Base-by-base conservation (phyloP, 2,888 invertebrate genomes). In the Ptychoptera contaminata region DNA sequence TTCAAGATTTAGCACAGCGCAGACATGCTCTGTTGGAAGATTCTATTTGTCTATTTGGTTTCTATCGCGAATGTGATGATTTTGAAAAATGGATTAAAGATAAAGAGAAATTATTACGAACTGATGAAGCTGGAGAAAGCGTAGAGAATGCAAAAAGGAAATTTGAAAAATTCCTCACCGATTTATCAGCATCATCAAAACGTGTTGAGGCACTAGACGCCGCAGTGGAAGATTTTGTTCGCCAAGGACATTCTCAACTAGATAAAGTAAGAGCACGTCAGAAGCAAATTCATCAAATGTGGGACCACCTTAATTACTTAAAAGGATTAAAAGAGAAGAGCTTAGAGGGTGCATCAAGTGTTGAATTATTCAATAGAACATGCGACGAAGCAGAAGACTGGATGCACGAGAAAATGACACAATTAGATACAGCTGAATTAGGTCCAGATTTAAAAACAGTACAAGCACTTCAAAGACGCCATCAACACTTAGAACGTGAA, bases 21-120 rank as follows among this genome's bases (percentile, higher is more conserved):
- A 76, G 96, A 0, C 82, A 85, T 50, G 79, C 82, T 0, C 75
- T 90, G 35, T 71, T 97, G 5, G 90, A 91, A 53, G 96, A 96
- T 59, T 86, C 94, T 0, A 90, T 93, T 54, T 77, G 87, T 53
- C 68, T 96, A 46, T 94, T 86, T 67, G 83, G 83, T 44, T 94
- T 97, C 71, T 93, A 90, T 67, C 78, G 87, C 9, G 96, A 97
- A 60, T 97, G 97, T 64, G 94, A 96, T 56, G 93, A 93, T 66
- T 94, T 98, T 60, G 94, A 96, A 63, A 81, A 81, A 54, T 98
- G 97, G 96, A 92, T 96, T 65, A 84, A 82, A 55, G 96, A 96
- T 51, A 93, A 93, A 65, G 93, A 94, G 60, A 80, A 82, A 57
- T 74, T 93, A 69, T 70, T 93, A 44, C 70, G 82, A 38, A 73